phyloP scores from a whole-genome alignment of 2,797 vertebrate genomes.

The Gorsachius magnificus region DNA sequence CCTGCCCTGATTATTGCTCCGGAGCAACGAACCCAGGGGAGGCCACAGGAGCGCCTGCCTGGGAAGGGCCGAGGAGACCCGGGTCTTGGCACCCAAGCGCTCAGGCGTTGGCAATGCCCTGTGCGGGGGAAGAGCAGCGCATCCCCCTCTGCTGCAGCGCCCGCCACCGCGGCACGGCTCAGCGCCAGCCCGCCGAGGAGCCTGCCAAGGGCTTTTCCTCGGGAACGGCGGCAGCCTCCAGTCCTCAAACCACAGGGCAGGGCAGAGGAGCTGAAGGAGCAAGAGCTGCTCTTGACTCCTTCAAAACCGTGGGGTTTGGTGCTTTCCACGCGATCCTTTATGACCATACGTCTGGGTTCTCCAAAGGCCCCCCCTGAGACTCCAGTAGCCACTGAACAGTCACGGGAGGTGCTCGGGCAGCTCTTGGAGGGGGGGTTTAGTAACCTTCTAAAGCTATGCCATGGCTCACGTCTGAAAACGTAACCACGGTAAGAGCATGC shows the following conservation, averaged over 20 bases:
- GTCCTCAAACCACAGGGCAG: not conserved
- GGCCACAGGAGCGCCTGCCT: rapidly evolving
- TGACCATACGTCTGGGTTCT: not conserved
- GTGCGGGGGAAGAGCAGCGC: rapidly evolving
- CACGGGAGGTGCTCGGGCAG: not conserved
- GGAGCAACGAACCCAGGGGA: rapidly evolving
- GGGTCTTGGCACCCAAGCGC: rapidly evolving
- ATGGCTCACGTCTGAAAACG: not conserved
- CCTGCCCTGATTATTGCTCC: not conserved
- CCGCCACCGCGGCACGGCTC: not conserved
- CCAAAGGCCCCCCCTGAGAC: not conserved
- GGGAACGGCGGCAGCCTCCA: rapidly evolving
- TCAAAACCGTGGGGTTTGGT: not conserved
- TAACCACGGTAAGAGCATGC: not conserved
- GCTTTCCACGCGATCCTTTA: not conserved
- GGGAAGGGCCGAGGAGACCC: not conserved
- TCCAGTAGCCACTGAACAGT: not conserved
- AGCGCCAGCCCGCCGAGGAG: not conserved
- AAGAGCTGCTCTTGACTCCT: not conserved
- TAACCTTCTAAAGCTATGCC: not conserved
- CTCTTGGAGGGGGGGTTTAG: not conserved
- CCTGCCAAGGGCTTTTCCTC: not conserved
- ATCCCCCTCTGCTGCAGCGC: not conserved
- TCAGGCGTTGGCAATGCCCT: rapidly evolving
- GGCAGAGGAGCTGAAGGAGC: not conserved